phyloP scores from a whole-genome alignment of 2,888 invertebrate species.

The Pandemis corylana region DNA sequence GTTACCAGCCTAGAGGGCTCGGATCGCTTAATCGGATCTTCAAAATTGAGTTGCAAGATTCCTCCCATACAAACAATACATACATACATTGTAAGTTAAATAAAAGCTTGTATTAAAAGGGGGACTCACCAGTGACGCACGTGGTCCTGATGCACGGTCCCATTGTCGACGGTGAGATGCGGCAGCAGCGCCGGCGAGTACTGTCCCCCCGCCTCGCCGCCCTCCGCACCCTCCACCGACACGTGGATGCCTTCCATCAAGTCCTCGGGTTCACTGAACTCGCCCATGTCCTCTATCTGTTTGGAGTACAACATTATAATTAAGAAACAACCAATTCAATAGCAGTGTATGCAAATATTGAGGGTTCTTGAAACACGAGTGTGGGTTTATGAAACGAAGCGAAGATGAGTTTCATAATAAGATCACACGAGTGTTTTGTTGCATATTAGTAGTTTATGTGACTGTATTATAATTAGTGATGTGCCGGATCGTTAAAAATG shows the following conservation, averaged over 20 bases:
- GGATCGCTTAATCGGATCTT: too few relatives aligned
- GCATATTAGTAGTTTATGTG: too few relatives aligned
- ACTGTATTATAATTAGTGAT: too few relatives aligned
- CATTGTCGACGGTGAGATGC: conserved; percentile 77
- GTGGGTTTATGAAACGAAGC: too few relatives aligned
- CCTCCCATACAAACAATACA: too few relatives aligned
- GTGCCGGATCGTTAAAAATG: too few relatives aligned
- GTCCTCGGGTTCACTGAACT: conserved; percentile 94
- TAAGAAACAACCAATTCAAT: background rate
- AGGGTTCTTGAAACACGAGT: too few relatives aligned
- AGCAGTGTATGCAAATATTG: background rate
- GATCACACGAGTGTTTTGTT: too few relatives aligned
- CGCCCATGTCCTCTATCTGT: conserved; percentile 86
- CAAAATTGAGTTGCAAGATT: background rate
- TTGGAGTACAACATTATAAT: background rate
- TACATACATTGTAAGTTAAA: too few relatives aligned
- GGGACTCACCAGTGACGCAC: conserved; percentile 64
- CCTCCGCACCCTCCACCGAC: conserved; percentile 86
- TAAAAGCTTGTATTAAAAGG: too few relatives aligned
- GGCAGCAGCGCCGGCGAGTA: conserved; percentile 69
- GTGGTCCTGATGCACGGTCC: conserved; percentile 75
- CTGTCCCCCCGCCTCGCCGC: conserved; percentile 72
- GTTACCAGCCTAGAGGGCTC: too few relatives aligned
- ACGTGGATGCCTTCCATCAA: conserved; percentile 94
- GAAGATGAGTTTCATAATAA: too few relatives aligned